A percentile compares a stretch with the other conserved stretches of the same genome.
Conservation (phyloP, 1,140 invertebrate species). For the Achatina immaculata region DNA sequence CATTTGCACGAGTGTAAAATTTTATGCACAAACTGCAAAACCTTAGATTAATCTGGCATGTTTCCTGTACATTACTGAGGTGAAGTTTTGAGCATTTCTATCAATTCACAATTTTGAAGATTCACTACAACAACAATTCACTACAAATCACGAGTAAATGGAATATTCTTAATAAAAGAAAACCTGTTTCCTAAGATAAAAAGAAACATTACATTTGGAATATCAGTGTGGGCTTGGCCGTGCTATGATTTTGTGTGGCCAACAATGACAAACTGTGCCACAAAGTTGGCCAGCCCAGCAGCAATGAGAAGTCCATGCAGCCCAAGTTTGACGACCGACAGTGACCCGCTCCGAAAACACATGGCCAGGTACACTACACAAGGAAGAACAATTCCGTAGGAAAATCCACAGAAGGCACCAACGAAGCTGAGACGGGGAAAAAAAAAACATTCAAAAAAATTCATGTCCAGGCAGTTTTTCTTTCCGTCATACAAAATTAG, state of each 20-base stretch:
- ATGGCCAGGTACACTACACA: slow-evolving; percentile 81
- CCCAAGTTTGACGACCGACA: slow-evolving; percentile 74
- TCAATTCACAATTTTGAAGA: no score
- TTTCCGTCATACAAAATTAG: neutral
- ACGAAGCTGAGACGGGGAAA: slow-evolving; percentile 79
- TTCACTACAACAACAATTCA: no score
- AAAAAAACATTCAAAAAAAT: slow-evolving; percentile 18
- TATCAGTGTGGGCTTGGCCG: neutral
- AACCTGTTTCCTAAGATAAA: no score
- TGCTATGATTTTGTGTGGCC: slow-evolving; percentile 22
- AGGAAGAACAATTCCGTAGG: slow-evolving; percentile 89
- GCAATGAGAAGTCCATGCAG: slow-evolving; percentile 78
- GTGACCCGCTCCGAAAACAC: slow-evolving; percentile 75
- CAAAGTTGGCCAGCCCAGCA: slow-evolving; percentile 80
- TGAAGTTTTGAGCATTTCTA: no score
- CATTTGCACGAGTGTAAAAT: no score
- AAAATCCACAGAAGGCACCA: slow-evolving; percentile 87
- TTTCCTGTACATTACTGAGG: no score
- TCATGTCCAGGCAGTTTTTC: neutral
- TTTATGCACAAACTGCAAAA: no score
- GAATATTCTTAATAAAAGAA: no score
- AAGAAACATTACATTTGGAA: slow-evolving; percentile 61
- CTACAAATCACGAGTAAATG: no score
- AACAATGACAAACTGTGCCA: slow-evolving; percentile 81
- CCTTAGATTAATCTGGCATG: no score